A percentile compares a stretch with the other conserved stretches of the same genome.
These are phyloP conservation scores for Podargus strigoides DNA, from an alignment of 2,797 vertebrate genomes.

Conservation along the genomic window DNA sequence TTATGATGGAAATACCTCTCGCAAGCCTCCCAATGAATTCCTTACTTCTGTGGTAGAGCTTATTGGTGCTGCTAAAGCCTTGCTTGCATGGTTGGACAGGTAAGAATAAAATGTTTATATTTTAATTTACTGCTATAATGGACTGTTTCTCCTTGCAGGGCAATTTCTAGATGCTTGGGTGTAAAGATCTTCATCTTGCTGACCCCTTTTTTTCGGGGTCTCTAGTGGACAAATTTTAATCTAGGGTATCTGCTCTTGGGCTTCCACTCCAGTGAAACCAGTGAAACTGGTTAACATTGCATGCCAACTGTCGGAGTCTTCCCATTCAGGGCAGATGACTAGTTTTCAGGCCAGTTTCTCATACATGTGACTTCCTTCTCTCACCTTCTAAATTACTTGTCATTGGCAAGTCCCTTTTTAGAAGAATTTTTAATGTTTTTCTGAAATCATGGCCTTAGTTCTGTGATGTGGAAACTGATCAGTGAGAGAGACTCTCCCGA, in stretches of 20 bases:
- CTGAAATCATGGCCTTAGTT: neutral
- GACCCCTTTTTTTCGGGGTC: neutral
- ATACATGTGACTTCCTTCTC: neutral
- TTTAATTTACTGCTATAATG: neutral
- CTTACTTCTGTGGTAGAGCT: constrained; percentile 93
- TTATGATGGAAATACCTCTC: constrained; percentile 79
- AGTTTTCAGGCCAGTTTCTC: neutral
- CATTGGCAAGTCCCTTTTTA: neutral
- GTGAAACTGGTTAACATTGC: neutral
- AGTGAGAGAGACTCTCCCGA: neutral
- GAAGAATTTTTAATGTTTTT: neutral
- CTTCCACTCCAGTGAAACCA: neutral
- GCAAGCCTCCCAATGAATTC: constrained; percentile 89
- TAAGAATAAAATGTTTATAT: constrained; percentile 46
- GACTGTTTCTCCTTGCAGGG: neutral
- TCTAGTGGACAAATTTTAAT: neutral
- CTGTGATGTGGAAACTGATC: neutral
- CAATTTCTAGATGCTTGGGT: neutral
- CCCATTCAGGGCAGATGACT: neutral
- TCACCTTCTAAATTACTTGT: neutral
- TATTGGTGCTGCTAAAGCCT: constrained; percentile 88
- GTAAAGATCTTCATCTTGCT: neutral
- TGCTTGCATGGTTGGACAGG: constrained; percentile 93
- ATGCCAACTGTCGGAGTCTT: neutral
- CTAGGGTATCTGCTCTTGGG: neutral